Evolutionary conservation across 2,797 vertebrate species (phyloP).

Genomic region (Leptoclinus maculatus): DNA sequence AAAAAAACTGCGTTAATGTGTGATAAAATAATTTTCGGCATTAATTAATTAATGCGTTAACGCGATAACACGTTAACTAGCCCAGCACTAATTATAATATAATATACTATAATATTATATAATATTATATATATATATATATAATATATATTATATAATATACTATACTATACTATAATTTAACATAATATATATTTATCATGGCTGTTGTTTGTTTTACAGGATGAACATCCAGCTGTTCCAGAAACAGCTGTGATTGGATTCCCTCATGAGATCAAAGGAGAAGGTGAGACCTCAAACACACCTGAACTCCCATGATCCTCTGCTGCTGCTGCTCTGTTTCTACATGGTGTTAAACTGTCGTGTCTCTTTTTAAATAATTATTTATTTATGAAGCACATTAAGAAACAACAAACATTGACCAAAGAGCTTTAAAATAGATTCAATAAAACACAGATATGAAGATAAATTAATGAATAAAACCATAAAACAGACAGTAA

Average conservation of each 20-base stretch:
- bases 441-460: not conserved
- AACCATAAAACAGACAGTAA: not conserved
- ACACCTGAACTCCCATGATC: conserved; percentile 22
- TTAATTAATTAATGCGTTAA: too few relatives aligned
- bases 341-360: not conserved
- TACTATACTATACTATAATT: not conserved
- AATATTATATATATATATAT: too few relatives aligned
- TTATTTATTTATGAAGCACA: not conserved
- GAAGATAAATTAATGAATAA: not conserved
- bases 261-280: conserved; percentile 91
- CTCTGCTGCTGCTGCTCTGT: conserved; percentile 7
- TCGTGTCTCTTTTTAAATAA: too few relatives aligned
- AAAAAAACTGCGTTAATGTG: too few relatives aligned
- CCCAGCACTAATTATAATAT: too few relatives aligned
- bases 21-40: too few relatives aligned
- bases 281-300: conserved; percentile 86
- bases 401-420: not conserved
- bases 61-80: too few relatives aligned
- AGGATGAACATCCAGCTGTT: conserved; percentile 92
- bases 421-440: not conserved
- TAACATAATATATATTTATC: not conserved
- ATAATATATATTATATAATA: not conserved
- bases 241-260: conserved; percentile 93
- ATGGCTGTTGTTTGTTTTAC: not conserved
- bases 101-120: too few relatives aligned